Conservation (phyloP, 1,140 invertebrate genomes). For the Littorina saxatilis region DNA sequence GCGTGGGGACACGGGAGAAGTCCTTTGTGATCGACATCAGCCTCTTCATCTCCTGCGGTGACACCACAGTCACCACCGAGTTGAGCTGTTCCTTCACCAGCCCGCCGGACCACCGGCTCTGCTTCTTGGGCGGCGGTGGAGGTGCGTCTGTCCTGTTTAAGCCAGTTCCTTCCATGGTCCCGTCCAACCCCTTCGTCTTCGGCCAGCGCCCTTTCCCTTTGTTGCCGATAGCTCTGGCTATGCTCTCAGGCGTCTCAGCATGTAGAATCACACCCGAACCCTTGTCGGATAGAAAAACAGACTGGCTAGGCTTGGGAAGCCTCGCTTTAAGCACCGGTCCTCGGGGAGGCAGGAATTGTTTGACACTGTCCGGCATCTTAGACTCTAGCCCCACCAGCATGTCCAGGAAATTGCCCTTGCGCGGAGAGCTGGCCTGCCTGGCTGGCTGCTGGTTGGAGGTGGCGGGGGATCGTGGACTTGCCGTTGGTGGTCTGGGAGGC, state of each 20-base stretch:
- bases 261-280: not conserved
- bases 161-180: too few species aligned
- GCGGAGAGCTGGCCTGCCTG: not conserved
- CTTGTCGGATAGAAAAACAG: too few species aligned
- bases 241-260: not conserved
- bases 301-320: not conserved
- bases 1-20: not conserved
- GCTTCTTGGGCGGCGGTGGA: too few species aligned
- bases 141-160: too few species aligned
- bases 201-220: not conserved
- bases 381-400: conserved; percentile 31
- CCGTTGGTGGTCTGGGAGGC: too few species aligned
- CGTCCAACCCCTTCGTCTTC: not conserved
- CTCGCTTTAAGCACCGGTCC: too few species aligned
- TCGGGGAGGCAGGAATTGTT: conserved; percentile 12
- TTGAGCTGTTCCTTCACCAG: conserved; percentile 22
- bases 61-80: not conserved
- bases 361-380: conserved; percentile 23
- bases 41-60: conserved; percentile 26
- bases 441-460: not conserved
- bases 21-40: not conserved
- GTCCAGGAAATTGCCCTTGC: not conserved
- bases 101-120: conserved; percentile 6
- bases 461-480: too few species aligned
- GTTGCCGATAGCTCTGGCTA: not conserved